A percentile compares a stretch with the other conserved stretches of the same genome.
These are phyloP conservation scores for Aporrectodea caliginosa DNA, from an alignment of 1,140 invertebrate species.

Conservation along the genomic window DNA sequence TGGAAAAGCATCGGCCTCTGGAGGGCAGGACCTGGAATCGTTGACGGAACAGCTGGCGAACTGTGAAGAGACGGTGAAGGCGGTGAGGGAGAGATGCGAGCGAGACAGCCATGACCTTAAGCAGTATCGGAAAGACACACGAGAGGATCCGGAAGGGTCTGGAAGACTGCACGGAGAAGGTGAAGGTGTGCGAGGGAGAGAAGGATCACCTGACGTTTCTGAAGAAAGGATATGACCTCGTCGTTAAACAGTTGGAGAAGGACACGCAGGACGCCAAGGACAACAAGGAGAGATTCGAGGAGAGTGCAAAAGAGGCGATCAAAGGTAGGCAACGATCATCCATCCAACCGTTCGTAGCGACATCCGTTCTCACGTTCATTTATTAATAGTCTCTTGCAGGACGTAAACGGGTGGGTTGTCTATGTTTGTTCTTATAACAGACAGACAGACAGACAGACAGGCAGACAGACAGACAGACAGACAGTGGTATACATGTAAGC, in stretches of 20 bases:
- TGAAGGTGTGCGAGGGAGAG: neutral
- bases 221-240: neutral
- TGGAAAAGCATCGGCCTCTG: too few species aligned
- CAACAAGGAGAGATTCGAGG: neutral
- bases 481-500: too few species aligned
- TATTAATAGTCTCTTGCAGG: too few species aligned
- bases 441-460: too few species aligned
- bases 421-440: too few species aligned
- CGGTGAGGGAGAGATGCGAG: neutral
- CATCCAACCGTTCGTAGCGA: too few species aligned
- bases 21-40: neutral
- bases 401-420: too few species aligned
- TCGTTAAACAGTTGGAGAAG: neutral
- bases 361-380: too few species aligned
- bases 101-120: neutral
- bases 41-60: neutral
- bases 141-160: neutral
- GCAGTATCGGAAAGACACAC: neutral
- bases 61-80: neutral
- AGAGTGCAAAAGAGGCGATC: neutral
- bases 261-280: neutral
- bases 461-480: too few species aligned
- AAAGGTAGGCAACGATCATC: too few species aligned
- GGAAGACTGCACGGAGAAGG: neutral
- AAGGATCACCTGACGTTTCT: neutral